These are phyloP conservation scores for Phalanger gymnotis DNA, from an alignment of 2,797 vertebrate species.

Conservation along the genomic window DNA sequence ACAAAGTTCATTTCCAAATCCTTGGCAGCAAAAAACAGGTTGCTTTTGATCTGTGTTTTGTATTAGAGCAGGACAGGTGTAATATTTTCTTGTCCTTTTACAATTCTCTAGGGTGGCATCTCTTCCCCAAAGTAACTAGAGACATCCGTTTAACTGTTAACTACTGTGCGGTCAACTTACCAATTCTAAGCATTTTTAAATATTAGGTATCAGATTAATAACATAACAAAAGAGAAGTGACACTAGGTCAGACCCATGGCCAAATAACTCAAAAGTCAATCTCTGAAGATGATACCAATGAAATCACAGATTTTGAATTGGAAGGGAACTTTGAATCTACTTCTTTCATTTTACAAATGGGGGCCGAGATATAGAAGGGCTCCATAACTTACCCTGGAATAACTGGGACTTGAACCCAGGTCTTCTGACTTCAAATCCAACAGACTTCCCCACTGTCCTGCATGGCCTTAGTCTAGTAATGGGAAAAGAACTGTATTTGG, in stretches of 20 bases:
- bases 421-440: background rate
- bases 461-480: background rate
- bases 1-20: background rate
- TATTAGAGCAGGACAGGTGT: background rate
- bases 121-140: background rate
- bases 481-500: background rate
- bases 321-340: background rate
- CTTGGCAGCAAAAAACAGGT: background rate
- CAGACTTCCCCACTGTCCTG: background rate
- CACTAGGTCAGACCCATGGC: background rate
- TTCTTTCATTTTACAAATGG: background rate
- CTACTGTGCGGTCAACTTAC: background rate
- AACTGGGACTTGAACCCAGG: background rate
- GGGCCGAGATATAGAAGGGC: background rate
- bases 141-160: background rate
- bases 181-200: background rate
- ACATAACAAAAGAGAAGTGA: background rate
- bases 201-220: background rate
- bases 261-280: background rate
- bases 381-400: background rate
- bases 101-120: background rate
- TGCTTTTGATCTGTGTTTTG: background rate
- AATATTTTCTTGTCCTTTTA: background rate
- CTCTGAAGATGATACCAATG: background rate
- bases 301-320: background rate